Evolutionary conservation across 2,888 invertebrate species (phyloP).

Genomic region (Acrobasis consociella): DNA sequence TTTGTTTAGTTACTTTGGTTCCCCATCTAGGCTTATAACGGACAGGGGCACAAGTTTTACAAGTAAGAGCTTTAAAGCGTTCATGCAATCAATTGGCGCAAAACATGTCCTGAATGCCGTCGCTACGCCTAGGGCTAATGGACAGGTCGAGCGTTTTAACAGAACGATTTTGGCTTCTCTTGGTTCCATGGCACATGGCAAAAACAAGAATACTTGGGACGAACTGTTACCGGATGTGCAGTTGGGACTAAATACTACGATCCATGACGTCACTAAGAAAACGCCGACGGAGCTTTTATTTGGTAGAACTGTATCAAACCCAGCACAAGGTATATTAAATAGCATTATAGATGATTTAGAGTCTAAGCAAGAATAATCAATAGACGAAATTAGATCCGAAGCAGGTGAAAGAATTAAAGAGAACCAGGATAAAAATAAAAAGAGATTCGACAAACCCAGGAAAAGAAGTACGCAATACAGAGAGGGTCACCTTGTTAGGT

Average conservation of each 20-base stretch:
- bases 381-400: conserved; percentile 23
- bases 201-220: conserved; percentile 20
- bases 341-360: conserved; percentile 20
- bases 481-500: conserved; percentile 31
- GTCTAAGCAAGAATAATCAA: background rate
- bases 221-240: conserved; percentile 26
- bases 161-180: conserved; percentile 20
- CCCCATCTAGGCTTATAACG: conserved; percentile 27
- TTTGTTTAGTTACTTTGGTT: conserved; percentile 28
- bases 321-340: conserved; percentile 24
- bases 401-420: too few relatives aligned
- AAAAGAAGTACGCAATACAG: conserved; percentile 23
- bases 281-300: conserved; percentile 41
- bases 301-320: conserved; percentile 28
- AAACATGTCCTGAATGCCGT: conserved; percentile 34
- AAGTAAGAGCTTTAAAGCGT: conserved; percentile 23
- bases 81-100: conserved; percentile 22
- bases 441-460: conserved; percentile 24
- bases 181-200: conserved; percentile 19
- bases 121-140: conserved; percentile 36
- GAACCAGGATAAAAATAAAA: conserved; percentile 24
- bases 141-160: conserved; percentile 33
- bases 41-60: conserved; percentile 32
- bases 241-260: conserved; percentile 28
- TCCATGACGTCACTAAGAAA: conserved; percentile 26